phyloP scores from a whole-genome alignment of 1,140 invertebrate genomes.

The Drosophila simulans region DNA sequence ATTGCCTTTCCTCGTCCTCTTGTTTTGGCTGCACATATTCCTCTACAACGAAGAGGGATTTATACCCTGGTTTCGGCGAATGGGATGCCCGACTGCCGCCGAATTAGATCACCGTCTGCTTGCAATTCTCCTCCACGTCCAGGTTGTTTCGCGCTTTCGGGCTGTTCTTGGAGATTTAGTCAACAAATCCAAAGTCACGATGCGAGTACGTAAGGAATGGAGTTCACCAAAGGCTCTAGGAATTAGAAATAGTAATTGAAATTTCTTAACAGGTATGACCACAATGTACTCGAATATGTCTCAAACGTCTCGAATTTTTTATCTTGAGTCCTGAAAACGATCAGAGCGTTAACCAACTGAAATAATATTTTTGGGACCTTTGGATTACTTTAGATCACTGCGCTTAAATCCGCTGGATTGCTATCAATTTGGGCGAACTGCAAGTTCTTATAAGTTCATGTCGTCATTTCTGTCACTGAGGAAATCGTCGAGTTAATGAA shows the following conservation, averaged over 20 bases:
- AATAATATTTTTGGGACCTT: no score
- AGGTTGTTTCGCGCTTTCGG: slow-evolving; percentile 95
- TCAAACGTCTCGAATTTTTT: slow-evolving; percentile 95
- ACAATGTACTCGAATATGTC: slow-evolving; percentile 94
- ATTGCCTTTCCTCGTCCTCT: slow-evolving; percentile 25
- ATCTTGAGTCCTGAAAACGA: slow-evolving; percentile 75
- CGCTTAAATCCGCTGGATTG: slow-evolving; percentile 95
- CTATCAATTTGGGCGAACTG: slow-evolving; percentile 93
- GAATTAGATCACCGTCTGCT: slow-evolving; percentile 89
- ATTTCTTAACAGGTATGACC: not conserved
- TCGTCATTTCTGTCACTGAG: slow-evolving; percentile 86
- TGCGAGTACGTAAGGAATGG: slow-evolving; percentile 94
- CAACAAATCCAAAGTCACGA: slow-evolving; percentile 98
- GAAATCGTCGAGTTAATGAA: slow-evolving; percentile 95
- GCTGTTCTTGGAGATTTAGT: slow-evolving; percentile 95
- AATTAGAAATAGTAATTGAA: not conserved
- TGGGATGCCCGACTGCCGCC: slow-evolving; percentile 28
- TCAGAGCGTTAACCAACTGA: no score
- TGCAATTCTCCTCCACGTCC: slow-evolving; percentile 91
- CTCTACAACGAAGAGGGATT: slow-evolving; percentile 66
- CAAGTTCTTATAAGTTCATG: slow-evolving; percentile 91
- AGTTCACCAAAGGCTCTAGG: slow-evolving; percentile 97
- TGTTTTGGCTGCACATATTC: slow-evolving; percentile 22
- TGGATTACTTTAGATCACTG: slow-evolving; percentile 90
- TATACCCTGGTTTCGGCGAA: slow-evolving; percentile 57